Base-by-base conservation (phyloP, 1,140 invertebrate genomes). In the Phocides pigmalion region DNA sequence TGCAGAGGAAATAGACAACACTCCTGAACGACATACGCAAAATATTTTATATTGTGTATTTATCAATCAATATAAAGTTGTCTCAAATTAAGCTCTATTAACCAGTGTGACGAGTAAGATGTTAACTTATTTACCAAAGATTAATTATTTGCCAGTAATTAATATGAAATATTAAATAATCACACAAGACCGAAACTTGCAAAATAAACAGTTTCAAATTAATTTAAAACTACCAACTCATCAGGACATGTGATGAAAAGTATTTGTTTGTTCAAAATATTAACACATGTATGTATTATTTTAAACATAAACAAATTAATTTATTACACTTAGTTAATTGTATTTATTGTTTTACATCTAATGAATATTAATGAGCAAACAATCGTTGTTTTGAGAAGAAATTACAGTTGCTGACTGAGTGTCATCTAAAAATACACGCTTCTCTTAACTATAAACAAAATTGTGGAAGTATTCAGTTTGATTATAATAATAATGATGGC, bases 311-410 rank as follows among this genome's bases (percentile, higher is more conserved):
- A 17, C 8, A 50, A 28, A 32, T 32, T 15, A 11, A 14, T 32
- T 11, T 4, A 25, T n/a, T 50, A 5, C 11, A 51, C 3, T 51
- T 35, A 0, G 15, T 25, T 51, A 17, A 35, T 51, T n/a, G 12
- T 35, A 28, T 51, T 51, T 51, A 9, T 35, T 35, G 28, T 11
- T 51, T 19, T 5, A 12, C 1, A 9, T 35, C 35, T 17, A 51
- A 51, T 35, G 15, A 5, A 11, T 11, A 35, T 19, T 39, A 53
- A 17, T 28, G 3, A 50, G 15, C 4, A 50, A 25, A 54, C n/a
- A 17, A 8, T 39, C 20, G n/a, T 53, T 53, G 25, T 37, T 51
- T 62, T 12, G 16, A 42, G 17, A 61, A 49, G 9, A 6, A 50
- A 50, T 22, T 37, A 62, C 17, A 22, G 20, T 41, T 62, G 19